Conservation (phyloP, 2,888 invertebrate genomes). For the Tuta absoluta region DNA sequence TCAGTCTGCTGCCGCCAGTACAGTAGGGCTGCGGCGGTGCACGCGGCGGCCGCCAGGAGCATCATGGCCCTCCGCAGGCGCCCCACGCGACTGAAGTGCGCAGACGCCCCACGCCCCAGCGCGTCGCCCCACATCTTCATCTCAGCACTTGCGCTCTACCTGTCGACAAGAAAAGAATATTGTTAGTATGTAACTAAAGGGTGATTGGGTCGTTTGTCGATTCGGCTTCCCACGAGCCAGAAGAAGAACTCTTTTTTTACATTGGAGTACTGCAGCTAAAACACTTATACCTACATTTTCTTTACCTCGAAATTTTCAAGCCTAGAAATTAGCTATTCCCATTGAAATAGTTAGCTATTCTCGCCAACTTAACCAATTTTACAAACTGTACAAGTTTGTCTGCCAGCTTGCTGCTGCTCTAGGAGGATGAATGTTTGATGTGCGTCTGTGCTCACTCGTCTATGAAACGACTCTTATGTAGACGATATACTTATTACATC, state of each 20-base stretch:
- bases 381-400: slow-evolving; percentile 12
- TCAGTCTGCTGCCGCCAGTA: slow-evolving; percentile 83
- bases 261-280: too few species aligned
- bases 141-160: slow-evolving; percentile 44
- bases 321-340: neutral
- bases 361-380: neutral
- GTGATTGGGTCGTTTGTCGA: too few species aligned
- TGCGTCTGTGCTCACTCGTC: neutral
- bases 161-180: slow-evolving; percentile 39
- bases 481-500: neutral
- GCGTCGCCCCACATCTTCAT: slow-evolving; percentile 70
- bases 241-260: neutral
- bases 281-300: too few species aligned
- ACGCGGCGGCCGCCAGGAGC: slow-evolving; percentile 78
- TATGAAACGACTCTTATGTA: neutral
- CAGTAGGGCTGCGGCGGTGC: slow-evolving; percentile 79
- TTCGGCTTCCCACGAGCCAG: too few species aligned
- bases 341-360: slow-evolving; percentile 11
- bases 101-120: slow-evolving; percentile 70
- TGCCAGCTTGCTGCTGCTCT: neutral
- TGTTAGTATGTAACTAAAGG: neutral
- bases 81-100: slow-evolving; percentile 77
- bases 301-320: too few species aligned
- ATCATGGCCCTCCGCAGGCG: slow-evolving; percentile 80
- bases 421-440: slow-evolving; percentile 8